Percentiles rank a stretch among this genome's conserved stretches.
These are phyloP conservation scores for Acridotheres tristis DNA, from an alignment of 2,797 vertebrate genomes.

Conservation along the genomic window DNA sequence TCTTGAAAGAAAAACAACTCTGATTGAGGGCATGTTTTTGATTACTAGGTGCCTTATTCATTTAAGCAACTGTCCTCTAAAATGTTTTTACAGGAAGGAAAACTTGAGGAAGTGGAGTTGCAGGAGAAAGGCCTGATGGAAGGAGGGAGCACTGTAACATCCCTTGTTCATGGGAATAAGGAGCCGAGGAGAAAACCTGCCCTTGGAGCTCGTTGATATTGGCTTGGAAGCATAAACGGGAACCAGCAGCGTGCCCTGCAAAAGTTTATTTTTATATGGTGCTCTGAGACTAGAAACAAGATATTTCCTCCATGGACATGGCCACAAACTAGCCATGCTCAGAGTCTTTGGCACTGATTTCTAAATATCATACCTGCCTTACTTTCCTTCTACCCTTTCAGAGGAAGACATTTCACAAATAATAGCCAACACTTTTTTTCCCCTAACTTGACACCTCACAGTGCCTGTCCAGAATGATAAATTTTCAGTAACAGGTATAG, in stretches of 20 bases:
- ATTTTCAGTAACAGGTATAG: background rate
- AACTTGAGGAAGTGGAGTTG: background rate
- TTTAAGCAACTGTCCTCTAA: slow-evolving; percentile 5
- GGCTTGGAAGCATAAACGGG: background rate
- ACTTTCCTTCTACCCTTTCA: background rate
- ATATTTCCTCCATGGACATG: background rate
- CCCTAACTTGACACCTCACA: background rate
- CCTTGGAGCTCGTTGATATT: background rate
- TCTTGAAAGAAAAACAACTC: background rate
- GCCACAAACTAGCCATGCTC: background rate
- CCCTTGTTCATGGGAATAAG: background rate
- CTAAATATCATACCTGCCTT: background rate
- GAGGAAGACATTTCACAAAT: background rate
- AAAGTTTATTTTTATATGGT: background rate
- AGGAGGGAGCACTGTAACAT: background rate
- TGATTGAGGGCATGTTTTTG: slow-evolving; percentile 1
- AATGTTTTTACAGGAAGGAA: background rate
- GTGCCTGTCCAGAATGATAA: background rate
- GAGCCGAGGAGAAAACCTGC: background rate
- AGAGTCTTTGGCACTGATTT: background rate
- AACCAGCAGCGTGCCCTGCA: fast-evolving
- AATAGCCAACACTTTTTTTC: background rate
- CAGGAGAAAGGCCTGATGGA: background rate
- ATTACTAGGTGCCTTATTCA: background rate
- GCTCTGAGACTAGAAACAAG: background rate